Base-by-base conservation (phyloP, 2,797 vertebrate species). In the Champsocephalus esox region DNA sequence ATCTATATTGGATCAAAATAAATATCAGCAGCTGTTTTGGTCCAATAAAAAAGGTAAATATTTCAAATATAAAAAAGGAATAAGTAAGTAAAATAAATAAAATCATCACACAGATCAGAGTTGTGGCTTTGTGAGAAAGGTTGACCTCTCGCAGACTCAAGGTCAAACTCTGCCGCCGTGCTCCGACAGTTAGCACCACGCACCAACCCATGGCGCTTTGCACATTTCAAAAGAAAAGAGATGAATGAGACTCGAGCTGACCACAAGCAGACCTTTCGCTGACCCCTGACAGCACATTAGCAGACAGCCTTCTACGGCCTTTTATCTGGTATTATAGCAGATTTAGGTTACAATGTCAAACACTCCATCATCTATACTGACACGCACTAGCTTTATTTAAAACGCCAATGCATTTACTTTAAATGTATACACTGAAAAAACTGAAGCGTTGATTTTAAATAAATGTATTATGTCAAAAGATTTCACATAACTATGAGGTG, bases 101-200 rank as follows among this genome's bases (percentile, higher is more conserved):
- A 21, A 62, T 43, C 38, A 55, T 58, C 62, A 65, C 14, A 34
- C 68, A 48, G 65, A 62, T 56, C 52, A 2, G 38, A 66, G 55
- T 43, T 46, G 32, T 64, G 16, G 21, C 34, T 70, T 78, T 58
- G 54, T 52, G 54, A 81, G 60, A 76, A 59, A 43, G 60, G 11
- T 60, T 66, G 57, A 81, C 72, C 77, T 73, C 48, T 12, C 38
- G 8, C 32, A 32, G 83, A 79, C 65, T 66, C 49, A 56, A 80
- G 77, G 78, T 87, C 82, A 67, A 28, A 21, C 49, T 50, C 54
- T 68, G 75, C 65, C 75, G 45, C 54, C 5, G 17, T 44, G 21
- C n/a, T 76, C n/a, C 74, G 41, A 72, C 73, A 70, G 69, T 75
- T 73, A 73, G 69, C 75, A 68, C 59, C 58, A 61, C 38, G 69